A percentile compares a stretch with the other conserved stretches of the same genome.
These are phyloP conservation scores for Tenthredo scrophulariae DNA, from an alignment of 2,888 invertebrate genomes.

Conservation along the genomic window DNA sequence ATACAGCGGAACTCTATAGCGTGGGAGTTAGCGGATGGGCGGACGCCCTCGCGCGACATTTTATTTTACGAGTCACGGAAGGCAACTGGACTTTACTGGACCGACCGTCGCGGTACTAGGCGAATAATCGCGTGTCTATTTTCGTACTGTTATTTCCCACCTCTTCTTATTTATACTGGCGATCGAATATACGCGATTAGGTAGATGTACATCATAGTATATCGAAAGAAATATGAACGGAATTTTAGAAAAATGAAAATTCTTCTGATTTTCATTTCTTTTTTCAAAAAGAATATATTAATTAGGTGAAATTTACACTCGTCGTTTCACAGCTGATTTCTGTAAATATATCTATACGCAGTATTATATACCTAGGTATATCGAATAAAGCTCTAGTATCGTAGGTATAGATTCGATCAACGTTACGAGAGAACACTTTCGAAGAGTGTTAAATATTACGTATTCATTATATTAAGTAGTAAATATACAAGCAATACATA, in stretches of 20 bases:
- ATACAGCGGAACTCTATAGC: background rate
- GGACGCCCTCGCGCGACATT: constrained; percentile 36
- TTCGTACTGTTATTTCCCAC: background rate
- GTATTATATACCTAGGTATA: background rate
- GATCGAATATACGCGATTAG: no score
- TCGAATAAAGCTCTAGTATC: background rate
- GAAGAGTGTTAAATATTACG: background rate
- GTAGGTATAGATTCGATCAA: background rate
- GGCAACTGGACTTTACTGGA: constrained; percentile 22
- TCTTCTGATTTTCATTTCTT: no score
- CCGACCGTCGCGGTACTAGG: background rate
- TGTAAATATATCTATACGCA: no score
- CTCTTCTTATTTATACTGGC: background rate
- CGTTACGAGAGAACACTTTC: background rate
- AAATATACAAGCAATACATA: background rate
- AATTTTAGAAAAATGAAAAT: no score
- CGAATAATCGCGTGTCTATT: background rate
- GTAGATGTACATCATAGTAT: no score
- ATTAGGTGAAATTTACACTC: no score
- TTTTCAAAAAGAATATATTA: no score
- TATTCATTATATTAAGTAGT: background rate
- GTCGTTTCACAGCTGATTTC: background rate
- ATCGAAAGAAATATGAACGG: no score
- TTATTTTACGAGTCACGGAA: constrained; percentile 42
- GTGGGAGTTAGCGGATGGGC: constrained; percentile 14